phyloP scores from a whole-genome alignment of 2,797 vertebrate genomes.

The Muscicapa striata region DNA sequence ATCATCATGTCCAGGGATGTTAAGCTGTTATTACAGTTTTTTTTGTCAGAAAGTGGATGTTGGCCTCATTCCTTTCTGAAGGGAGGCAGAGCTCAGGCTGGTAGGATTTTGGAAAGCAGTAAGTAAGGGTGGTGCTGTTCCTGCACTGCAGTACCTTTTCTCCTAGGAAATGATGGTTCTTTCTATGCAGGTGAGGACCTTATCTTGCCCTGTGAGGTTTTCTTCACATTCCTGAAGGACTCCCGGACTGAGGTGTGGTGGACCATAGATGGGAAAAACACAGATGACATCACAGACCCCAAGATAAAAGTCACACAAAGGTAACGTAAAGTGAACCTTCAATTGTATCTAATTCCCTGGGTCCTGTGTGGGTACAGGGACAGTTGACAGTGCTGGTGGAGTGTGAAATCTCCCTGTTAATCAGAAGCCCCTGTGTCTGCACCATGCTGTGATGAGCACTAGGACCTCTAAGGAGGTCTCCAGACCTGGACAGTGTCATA shows the following conservation, averaged over 20 bases:
- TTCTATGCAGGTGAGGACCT: conserved; percentile 74
- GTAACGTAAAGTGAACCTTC: conserved; percentile 25
- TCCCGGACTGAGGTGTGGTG: conserved; percentile 79
- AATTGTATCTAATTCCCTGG: background rate
- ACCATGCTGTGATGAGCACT: background rate
- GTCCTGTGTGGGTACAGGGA: background rate
- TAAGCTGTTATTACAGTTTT: background rate
- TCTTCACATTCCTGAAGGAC: conserved; percentile 76
- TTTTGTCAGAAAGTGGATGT: background rate
- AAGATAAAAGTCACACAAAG: conserved; percentile 69
- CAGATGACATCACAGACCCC: conserved; percentile 66
- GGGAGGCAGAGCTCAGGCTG: background rate
- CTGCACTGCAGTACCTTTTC: background rate
- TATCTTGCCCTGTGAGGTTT: conserved; percentile 72
- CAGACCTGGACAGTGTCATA: background rate
- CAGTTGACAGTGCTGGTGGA: background rate
- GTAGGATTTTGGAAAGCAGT: background rate
- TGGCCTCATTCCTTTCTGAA: background rate
- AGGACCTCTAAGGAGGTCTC: background rate
- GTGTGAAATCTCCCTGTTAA: background rate
- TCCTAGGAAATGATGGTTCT: background rate
- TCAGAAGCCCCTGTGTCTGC: background rate
- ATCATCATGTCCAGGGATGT: background rate
- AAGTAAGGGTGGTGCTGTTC: background rate
- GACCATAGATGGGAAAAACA: conserved; percentile 78